Conservation (phyloP, 2,888 invertebrate species). For the Pristionchus maxplancki region DNA sequence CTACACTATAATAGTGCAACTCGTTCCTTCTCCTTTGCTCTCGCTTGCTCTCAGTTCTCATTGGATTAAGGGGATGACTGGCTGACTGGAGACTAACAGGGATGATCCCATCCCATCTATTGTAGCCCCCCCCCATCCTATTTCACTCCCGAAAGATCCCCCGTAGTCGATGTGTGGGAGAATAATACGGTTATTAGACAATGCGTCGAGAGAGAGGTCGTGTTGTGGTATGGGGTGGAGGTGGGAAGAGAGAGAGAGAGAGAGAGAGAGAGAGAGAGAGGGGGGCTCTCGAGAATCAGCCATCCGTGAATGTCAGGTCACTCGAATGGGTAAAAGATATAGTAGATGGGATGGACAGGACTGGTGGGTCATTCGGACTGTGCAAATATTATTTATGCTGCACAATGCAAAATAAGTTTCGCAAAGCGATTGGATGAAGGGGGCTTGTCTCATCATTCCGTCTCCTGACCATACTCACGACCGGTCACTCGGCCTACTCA, state of each 20-base stretch:
- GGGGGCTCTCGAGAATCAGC: not conserved
- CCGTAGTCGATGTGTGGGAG: not conserved
- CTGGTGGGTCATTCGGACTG: not conserved
- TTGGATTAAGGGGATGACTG: conserved; percentile 28
- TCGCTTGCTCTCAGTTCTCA: conserved; percentile 26
- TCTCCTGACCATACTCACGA: not conserved
- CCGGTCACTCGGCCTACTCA: not conserved
- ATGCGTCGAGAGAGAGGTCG: not conserved
- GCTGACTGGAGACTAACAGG: not conserved
- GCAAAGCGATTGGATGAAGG: not conserved
- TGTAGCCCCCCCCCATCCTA: not conserved
- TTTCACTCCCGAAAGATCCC: not conserved
- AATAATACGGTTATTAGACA: conserved; percentile 28
- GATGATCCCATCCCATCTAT: conserved; percentile 21
- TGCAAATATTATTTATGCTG: not conserved
- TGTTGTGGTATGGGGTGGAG: conserved; percentile 21
- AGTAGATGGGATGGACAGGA: not conserved
- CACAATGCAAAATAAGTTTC: not conserved
- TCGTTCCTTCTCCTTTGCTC: not conserved
- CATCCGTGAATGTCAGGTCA: conserved; percentile 45
- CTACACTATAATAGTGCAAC: conserved; percentile 36
- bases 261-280: too few relatives aligned
- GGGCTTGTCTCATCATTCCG: not conserved
- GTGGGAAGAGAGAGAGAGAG: conserved; percentile 25
- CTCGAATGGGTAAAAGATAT: not conserved